These are phyloP conservation scores for Hypocryptadius cinnamomeus DNA, from an alignment of 2,113 vertebrate species.

Conservation along the genomic window DNA sequence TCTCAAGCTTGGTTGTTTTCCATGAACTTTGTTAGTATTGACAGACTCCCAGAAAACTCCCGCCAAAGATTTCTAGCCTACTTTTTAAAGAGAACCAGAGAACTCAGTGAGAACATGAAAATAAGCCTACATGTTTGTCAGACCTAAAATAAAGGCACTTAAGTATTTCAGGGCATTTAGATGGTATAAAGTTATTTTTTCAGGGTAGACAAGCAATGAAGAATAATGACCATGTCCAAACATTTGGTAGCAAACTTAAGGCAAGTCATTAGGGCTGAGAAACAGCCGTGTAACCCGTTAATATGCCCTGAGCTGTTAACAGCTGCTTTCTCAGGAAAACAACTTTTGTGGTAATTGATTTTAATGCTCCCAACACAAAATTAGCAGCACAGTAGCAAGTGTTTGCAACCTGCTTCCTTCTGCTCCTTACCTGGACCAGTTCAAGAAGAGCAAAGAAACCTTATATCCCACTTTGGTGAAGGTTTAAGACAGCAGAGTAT, in stretches of 20 bases:
- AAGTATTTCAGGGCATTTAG: not conserved
- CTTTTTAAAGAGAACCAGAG: not conserved
- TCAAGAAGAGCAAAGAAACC: not conserved
- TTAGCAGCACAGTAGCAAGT: not conserved
- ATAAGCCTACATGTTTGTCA: not conserved
- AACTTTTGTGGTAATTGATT: not conserved
- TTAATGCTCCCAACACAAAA: not conserved
- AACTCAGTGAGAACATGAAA: not conserved
- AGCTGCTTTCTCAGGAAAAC: not conserved
- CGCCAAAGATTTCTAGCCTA: not conserved
- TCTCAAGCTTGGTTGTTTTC: not conserved
- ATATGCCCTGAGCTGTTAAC: not conserved
- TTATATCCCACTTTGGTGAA: not conserved
- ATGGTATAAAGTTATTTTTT: not conserved
- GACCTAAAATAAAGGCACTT: not conserved
- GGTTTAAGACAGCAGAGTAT: not conserved
- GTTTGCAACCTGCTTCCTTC: not conserved
- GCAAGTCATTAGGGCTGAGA: not conserved
- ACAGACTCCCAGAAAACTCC: not conserved
- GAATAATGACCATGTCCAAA: not conserved
- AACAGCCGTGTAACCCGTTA: not conserved
- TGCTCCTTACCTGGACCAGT: not conserved
- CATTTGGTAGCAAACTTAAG: not conserved
- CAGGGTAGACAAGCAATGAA: not conserved
- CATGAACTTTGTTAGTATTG: not conserved